These are phyloP conservation scores for Tenualosa ilisha DNA, from an alignment of 2,797 vertebrate species.

Conservation along the genomic window DNA sequence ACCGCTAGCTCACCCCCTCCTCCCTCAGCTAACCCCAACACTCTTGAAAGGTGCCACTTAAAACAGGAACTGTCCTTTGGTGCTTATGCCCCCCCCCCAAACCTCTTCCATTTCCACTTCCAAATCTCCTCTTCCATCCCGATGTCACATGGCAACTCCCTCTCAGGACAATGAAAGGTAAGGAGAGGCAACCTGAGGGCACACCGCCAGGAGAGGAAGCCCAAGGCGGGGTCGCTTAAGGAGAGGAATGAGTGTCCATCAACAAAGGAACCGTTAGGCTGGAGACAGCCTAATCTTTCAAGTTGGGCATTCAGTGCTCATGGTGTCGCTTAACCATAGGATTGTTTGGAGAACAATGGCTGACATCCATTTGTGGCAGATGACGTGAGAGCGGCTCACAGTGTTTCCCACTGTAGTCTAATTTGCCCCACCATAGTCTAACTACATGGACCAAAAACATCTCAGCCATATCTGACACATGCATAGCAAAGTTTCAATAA, in stretches of 20 bases:
- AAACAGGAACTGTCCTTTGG: not conserved
- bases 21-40: not conserved
- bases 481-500: not conserved
- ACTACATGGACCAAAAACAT: too few relatives aligned
- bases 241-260: conserved; percentile 30
- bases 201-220: conserved; percentile 24
- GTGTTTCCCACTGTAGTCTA: not conserved
- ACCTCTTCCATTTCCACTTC: conserved; percentile 10
- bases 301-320: conserved; percentile 29
- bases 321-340: not conserved
- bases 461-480: not conserved
- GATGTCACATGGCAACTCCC: not conserved
- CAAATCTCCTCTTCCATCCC: conserved; percentile 22
- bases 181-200: not conserved
- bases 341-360: not conserved
- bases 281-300: not conserved
- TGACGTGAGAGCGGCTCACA: not conserved
- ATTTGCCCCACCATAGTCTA: too few relatives aligned
- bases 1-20: conserved; percentile 1
- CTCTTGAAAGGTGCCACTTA: not conserved
- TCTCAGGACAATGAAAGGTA: conserved; percentile 8
- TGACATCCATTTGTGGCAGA: not conserved
- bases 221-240: conserved; percentile 24
- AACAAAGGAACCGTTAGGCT: conserved; percentile 33
- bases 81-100: not conserved